Percentiles rank a stretch among this genome's conserved stretches.
Conservation (phyloP, 35 echinoderm and acorn worm species). For the Eucidaris tribuloides region DNA sequence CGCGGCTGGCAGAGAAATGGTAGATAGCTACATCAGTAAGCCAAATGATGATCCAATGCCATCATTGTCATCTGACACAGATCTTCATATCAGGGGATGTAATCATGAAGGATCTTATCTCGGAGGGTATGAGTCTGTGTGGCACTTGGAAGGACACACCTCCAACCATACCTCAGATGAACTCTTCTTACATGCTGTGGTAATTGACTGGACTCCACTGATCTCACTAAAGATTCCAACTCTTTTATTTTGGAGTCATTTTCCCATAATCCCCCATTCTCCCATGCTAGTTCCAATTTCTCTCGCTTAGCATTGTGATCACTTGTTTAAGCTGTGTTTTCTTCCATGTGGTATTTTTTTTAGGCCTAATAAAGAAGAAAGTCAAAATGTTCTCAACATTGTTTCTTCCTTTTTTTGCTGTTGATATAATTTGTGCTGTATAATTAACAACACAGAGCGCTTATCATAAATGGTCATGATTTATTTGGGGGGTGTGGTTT, state of each 20-base stretch:
- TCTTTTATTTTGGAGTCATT: not conserved
- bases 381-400: no score
- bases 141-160: constrained; percentile 35
- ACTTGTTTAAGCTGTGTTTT: no score
- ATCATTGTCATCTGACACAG: not conserved
- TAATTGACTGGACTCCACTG: not conserved
- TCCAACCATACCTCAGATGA: constrained; percentile 42
- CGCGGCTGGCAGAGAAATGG: no score
- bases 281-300: not conserved
- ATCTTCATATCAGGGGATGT: constrained; percentile 21
- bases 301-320: no score
- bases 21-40: not conserved
- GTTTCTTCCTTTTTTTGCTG: no score
- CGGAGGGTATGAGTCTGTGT: constrained; percentile 44
- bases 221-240: not conserved
- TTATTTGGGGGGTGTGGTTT: no score
- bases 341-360: no score
- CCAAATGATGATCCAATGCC: not conserved
- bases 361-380: no score
- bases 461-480: no score
- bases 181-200: constrained; percentile 25
- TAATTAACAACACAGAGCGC: no score
- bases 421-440: no score
- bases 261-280: not conserved
- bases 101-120: constrained; percentile 29